Evolutionary conservation across 2,888 invertebrate genomes (phyloP), one percentile per base, ranked within the genome.

Genomic region (Leptopterna dolabrata): DNA sequence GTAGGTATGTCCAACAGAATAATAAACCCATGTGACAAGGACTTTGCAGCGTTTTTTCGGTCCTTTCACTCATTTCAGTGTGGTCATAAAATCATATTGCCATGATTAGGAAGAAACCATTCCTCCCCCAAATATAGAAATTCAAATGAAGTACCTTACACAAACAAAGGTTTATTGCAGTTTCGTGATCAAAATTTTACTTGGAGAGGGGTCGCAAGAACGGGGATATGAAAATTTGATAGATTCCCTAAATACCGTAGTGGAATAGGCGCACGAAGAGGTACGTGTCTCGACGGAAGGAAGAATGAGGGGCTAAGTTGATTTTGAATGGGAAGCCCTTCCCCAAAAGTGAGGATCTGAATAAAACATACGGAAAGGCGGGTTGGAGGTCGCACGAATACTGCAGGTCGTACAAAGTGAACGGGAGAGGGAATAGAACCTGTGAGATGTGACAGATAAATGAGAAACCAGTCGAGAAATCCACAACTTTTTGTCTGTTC

Each of bases 271-370:
- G 63, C 63, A 63, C 63, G 63, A 63, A 63, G 27, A 63, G 63
- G 63, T 63, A 63, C 63, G 63, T 63, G 63, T 63, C 63, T 27
- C 63, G 63, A 51, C 51, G 51, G 51, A n/a, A n/a, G 51, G 51
- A 63, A 63, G 63, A 24, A 63, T 63, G 78, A 78, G 24, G 24
- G 76, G 43, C 45, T 45, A 45, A 78, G 78, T 78, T 78, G 78
- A 78, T 78, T 78, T 78, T 78, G 78, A 78, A 43, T 78, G 43
- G 76, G 76, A 27, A 27, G 78, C n/a, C 24, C 78, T 24, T 11
- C 63, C 63, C 63, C 63, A 63, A 63, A 78, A 47, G 78, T 78
- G 78, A 78, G 78, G 78, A 24, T 6, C 45, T 78, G 78, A 78
- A 78, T 78, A 78, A 78, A 78, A 78, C 78, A 78, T 78, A 27